Evolutionary conservation across 30 jellyfish, hydroid and myxozoan genomes (phyloP).

Genomic region (Aurelia coerulea): DNA sequence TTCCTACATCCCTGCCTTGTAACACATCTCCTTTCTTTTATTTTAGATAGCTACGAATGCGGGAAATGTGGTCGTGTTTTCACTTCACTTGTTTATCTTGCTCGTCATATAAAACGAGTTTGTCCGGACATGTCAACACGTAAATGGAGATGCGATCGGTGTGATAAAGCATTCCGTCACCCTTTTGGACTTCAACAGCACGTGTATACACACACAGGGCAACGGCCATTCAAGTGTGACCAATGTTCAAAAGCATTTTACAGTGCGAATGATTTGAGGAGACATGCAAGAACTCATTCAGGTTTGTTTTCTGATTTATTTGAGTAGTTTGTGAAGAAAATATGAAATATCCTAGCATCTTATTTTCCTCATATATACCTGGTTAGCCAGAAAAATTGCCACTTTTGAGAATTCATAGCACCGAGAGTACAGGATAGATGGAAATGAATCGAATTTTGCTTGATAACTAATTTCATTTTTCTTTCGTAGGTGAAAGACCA

Average conservation of each 20-base stretch:
- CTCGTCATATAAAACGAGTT: conserved; percentile 96
- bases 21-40: background rate
- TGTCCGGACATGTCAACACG: conserved; percentile 97
- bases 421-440: no score
- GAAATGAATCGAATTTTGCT: no score
- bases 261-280: conserved; percentile 95
- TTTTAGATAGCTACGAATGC: conserved; percentile 89
- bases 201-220: conserved; percentile 93
- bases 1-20: no score
- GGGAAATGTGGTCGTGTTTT: conserved; percentile 97
- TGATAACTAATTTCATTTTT: no score
- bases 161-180: conserved; percentile 95
- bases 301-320: conserved; percentile 32
- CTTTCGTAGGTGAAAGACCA: conserved; percentile 92
- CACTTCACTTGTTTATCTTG: conserved; percentile 84
- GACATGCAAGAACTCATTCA: conserved; percentile 94
- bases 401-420: no score
- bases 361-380: no score
- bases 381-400: no score
- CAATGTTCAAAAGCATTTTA: conserved; percentile 98
- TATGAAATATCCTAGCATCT: no score
- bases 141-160: conserved; percentile 95
- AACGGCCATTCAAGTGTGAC: conserved; percentile 92
- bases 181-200: conserved; percentile 99
- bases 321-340: no score